Evolutionary conservation across 2,888 invertebrate genomes (phyloP).

Genomic region (Agriopis leucophaearia): DNA sequence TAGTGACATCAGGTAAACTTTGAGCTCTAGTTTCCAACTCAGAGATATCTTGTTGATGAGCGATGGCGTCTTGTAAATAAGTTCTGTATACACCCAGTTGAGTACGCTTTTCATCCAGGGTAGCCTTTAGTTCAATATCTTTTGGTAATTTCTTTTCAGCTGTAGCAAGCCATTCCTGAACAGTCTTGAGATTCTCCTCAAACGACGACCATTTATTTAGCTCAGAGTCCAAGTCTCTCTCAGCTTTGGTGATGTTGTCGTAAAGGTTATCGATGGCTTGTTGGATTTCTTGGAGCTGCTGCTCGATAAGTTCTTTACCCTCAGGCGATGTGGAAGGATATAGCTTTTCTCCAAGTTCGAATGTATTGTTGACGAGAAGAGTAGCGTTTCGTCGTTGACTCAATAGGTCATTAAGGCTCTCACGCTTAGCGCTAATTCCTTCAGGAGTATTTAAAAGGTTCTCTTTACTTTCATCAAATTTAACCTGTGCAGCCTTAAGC

Average conservation of each 20-base stretch:
- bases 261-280: constrained; percentile 93
- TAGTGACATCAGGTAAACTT: constrained; percentile 92
- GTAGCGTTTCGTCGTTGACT: constrained; percentile 92
- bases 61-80: constrained; percentile 92
- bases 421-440: constrained; percentile 89
- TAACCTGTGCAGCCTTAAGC: constrained; percentile 91
- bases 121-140: constrained; percentile 93
- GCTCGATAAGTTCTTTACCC: constrained; percentile 94
- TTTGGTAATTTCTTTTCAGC: constrained; percentile 91
- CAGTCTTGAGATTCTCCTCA: constrained; percentile 93
- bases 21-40: constrained; percentile 93
- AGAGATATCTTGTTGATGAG: constrained; percentile 94
- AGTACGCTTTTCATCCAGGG: constrained; percentile 95
- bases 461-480: constrained; percentile 89
- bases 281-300: constrained; percentile 94
- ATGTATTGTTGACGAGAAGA: constrained; percentile 92
- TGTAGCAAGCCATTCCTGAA: constrained; percentile 92
- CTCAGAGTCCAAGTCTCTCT: constrained; percentile 93
- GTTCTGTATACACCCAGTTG: constrained; percentile 94
- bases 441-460: constrained; percentile 88
- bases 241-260: constrained; percentile 92
- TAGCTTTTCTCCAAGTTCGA: constrained; percentile 95
- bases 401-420: constrained; percentile 90
- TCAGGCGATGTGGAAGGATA: constrained; percentile 95
- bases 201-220: constrained; percentile 96